Percentiles rank a stretch among this genome's conserved stretches.
These are phyloP conservation scores for Lineus longissimus DNA, from an alignment of 1,140 invertebrate species.

Conservation along the genomic window DNA sequence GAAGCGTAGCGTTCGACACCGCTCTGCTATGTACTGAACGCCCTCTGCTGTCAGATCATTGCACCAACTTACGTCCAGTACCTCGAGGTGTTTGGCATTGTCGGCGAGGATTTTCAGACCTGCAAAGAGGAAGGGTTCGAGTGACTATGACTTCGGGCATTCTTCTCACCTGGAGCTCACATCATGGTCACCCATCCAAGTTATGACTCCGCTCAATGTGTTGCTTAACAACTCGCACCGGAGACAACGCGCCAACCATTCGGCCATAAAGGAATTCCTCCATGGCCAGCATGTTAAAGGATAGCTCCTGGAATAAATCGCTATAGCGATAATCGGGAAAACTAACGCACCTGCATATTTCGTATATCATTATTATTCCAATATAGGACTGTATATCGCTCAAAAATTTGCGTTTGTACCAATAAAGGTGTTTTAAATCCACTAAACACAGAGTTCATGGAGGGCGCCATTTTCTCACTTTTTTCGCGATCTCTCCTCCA, in stretches of 20 bases:
- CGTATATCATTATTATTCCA: too few relatives aligned
- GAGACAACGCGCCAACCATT: background rate
- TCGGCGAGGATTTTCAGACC: slow-evolving; percentile 26
- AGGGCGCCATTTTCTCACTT: too few relatives aligned
- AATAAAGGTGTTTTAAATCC: too few relatives aligned
- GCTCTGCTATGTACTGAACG: slow-evolving; percentile 26
- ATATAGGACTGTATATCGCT: too few relatives aligned
- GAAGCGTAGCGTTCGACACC: slow-evolving; percentile 27
- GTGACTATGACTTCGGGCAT: background rate
- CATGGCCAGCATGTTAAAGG: too few relatives aligned
- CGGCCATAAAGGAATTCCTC: background rate
- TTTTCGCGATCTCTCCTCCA: too few relatives aligned
- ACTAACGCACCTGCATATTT: too few relatives aligned
- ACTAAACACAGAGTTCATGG: too few relatives aligned
- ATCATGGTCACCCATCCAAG: background rate
- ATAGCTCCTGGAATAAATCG: too few relatives aligned
- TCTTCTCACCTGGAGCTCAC: background rate
- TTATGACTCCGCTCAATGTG: background rate
- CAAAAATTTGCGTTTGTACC: too few relatives aligned
- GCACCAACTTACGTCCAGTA: slow-evolving; percentile 42
- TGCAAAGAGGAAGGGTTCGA: slow-evolving; percentile 18
- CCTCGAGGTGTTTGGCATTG: slow-evolving; percentile 25
- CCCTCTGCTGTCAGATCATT: slow-evolving; percentile 32
- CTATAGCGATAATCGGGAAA: too few relatives aligned
- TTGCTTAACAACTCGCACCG: background rate